A percentile compares a stretch with the other conserved stretches of the same genome.
Conservation (phyloP, 2,888 invertebrate species). For the Gandaritis pyraliata region DNA sequence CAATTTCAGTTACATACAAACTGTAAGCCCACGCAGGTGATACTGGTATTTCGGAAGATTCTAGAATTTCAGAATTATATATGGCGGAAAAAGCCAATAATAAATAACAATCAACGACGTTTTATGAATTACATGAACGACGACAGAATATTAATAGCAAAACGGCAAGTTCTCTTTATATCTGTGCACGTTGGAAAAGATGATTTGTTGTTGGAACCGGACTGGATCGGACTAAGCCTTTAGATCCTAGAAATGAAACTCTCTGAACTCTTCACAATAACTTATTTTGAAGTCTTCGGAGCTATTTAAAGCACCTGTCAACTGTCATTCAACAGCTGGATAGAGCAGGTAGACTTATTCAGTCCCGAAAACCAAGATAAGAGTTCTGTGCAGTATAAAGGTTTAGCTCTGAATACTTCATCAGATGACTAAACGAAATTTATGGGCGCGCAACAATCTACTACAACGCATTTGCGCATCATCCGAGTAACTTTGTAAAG, state of each 20-base stretch:
- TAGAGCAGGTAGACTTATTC: not conserved
- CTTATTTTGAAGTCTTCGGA: not conserved
- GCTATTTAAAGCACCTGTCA: conserved; percentile 8
- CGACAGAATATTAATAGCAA: conserved; percentile 55
- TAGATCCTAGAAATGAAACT: conserved; percentile 9
- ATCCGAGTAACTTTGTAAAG: conserved; percentile 38
- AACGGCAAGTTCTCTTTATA: conserved; percentile 54
- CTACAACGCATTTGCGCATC: conserved; percentile 63
- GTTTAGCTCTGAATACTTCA: conserved; percentile 73
- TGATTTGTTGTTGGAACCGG: conserved; percentile 68
- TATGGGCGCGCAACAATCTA: conserved; percentile 59
- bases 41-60: not conserved
- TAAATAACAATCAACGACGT: conserved; percentile 56
- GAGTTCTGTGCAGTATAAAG: conserved; percentile 22
- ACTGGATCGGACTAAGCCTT: conserved; percentile 51
- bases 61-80: not conserved
- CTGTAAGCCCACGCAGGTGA: not conserved
- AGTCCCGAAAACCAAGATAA: not conserved
- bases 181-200: conserved; percentile 59
- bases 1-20: too few species aligned
- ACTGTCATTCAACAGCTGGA: not conserved
- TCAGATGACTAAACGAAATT: conserved; percentile 77
- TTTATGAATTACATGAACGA: conserved; percentile 51
- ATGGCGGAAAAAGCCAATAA: conserved; percentile 44
- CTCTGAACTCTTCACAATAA: not conserved